Conservation (phyloP, 2,797 vertebrate species). For the Tolypeutes matacus region DNA sequence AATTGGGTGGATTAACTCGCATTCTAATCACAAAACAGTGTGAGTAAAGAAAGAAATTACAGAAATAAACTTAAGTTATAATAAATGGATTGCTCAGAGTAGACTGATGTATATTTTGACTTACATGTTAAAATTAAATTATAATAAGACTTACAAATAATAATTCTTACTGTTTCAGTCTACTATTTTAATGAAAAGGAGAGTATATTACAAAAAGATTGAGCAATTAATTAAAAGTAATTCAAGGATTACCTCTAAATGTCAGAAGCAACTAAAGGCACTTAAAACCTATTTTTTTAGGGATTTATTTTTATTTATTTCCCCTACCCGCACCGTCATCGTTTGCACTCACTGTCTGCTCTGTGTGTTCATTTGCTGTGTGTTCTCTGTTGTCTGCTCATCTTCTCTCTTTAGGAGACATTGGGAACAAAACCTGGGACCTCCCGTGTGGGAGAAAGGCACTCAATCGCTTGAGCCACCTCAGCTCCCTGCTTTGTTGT, state of each 20-base stretch:
- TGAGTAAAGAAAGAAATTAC: neutral
- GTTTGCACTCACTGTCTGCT: no score
- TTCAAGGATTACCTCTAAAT: conserved; percentile 19
- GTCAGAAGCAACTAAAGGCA: neutral
- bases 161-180: neutral
- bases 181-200: conserved; percentile 38
- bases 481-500: no score
- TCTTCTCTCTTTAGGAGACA: no score
- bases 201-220: neutral
- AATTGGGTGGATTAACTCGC: neutral
- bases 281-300: neutral
- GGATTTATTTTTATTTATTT: no score
- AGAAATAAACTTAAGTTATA: conserved; percentile 2
- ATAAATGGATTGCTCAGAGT: neutral
- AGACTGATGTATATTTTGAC: neutral
- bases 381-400: no score
- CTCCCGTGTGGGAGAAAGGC: no score
- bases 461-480: no score
- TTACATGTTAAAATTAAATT: conserved; percentile 1
- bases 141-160: neutral
- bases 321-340: no score
- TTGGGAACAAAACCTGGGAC: no score
- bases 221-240: conserved; percentile 18
- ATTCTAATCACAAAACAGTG: neutral
- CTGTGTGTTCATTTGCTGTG: no score